Evolutionary conservation across 92 coral and sea anemone genomes (phyloP).

Genomic region (Nematostella vectensis): DNA sequence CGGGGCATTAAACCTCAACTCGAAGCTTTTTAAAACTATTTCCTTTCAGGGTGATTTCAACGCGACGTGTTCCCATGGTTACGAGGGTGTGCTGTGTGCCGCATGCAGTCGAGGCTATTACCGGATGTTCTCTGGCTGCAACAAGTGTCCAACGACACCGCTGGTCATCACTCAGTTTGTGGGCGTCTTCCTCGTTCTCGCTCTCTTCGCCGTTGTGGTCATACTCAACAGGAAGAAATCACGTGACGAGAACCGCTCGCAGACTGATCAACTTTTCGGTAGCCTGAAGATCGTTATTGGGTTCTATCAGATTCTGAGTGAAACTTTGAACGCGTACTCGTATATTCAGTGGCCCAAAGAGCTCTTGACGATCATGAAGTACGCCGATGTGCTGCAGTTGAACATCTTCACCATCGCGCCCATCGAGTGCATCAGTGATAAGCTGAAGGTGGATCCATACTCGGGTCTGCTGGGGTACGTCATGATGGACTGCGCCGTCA

Average conservation of each 20-base stretch:
- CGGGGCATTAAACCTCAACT: too few relatives aligned
- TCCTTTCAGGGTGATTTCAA: background rate
- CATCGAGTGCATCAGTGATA: too few relatives aligned
- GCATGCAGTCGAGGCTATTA: background rate
- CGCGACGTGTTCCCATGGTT: conserved; percentile 3
- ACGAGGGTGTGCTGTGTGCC: too few relatives aligned
- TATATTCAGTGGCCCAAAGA: conserved; percentile 7
- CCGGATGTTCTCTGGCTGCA: conserved; percentile 5
- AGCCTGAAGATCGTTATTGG: too few relatives aligned
- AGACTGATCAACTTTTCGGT: too few relatives aligned
- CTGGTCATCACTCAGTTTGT: too few relatives aligned
- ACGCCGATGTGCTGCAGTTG: conserved; percentile 5
- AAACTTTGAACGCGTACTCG: background rate
- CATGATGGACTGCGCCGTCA: too few relatives aligned
- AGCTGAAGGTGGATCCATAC: too few relatives aligned
- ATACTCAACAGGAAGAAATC: background rate
- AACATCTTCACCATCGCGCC: conserved; percentile 10
- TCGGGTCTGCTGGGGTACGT: too few relatives aligned
- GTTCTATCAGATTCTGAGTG: conserved; percentile 3
- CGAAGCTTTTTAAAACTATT: too few relatives aligned
- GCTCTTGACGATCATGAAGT: conserved; percentile 1
- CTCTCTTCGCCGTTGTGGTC: background rate
- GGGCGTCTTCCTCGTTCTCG: background rate
- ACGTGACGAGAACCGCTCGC: too few relatives aligned
- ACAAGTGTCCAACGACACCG: conserved; percentile 4